Conservation (phyloP, 30 jellyfish, hydroid and myxozoan species). For the Morbakka virulenta region DNA sequence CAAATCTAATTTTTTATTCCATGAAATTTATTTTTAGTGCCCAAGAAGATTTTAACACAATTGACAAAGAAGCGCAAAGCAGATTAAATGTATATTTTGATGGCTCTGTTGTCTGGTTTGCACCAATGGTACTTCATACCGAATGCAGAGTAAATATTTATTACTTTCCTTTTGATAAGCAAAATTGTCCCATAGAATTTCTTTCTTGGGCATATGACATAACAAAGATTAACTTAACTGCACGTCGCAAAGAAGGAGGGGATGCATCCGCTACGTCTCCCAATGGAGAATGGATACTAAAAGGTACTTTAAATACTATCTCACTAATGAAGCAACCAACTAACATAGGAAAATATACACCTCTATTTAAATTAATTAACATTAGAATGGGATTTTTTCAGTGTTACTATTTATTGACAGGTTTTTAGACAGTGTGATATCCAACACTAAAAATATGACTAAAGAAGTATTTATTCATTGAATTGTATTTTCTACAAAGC, state of each 20-base stretch:
- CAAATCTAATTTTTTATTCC: too few relatives aligned
- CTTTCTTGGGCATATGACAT: slow-evolving; percentile 93
- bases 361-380: too few relatives aligned
- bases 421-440: too few relatives aligned
- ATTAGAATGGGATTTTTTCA: too few relatives aligned
- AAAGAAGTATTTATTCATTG: too few relatives aligned
- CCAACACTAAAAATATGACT: too few relatives aligned
- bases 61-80: slow-evolving; percentile 73
- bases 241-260: slow-evolving; percentile 44
- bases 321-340: too few relatives aligned
- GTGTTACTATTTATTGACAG: too few relatives aligned
- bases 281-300: slow-evolving; percentile 76
- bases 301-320: too few relatives aligned
- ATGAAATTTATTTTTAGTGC: slow-evolving; percentile 70
- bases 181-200: slow-evolving; percentile 62
- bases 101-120: slow-evolving; percentile 76
- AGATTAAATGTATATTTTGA: slow-evolving; percentile 44
- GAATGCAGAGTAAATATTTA: slow-evolving; percentile 74
- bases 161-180: slow-evolving; percentile 89
- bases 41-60: slow-evolving; percentile 70
- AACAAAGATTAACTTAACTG: slow-evolving; percentile 46
- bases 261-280: slow-evolving; percentile 57
- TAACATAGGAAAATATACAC: too few relatives aligned
- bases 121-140: slow-evolving; percentile 71
- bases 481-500: too few relatives aligned